Evolutionary conservation across 2,888 invertebrate species (phyloP), one percentile per base, ranked within the genome.

Genomic region (Hemaris fuciformis): DNA sequence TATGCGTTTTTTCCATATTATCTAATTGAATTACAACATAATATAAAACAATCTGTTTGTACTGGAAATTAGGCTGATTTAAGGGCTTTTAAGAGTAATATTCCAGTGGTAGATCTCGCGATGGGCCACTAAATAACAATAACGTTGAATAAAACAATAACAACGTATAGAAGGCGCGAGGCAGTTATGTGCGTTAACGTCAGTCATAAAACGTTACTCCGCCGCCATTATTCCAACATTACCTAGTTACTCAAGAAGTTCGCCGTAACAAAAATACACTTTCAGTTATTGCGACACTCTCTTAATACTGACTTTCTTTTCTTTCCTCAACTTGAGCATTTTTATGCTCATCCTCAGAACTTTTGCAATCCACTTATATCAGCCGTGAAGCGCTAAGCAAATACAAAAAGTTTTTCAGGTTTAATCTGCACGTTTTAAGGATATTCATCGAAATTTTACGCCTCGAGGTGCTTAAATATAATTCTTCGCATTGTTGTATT

Each of bases 361-460:
- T 91, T 92, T 92, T 83, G 90, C 91, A 92, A 92, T 92, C 88
- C 91, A 91, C 91, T 92, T 91, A 91, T 89, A 90, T 91, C 91
- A 90, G 84, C 88, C 85, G 87, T 88, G 89, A 88, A 88, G 86
- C 85, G 87, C 84, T 87, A 89, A 89, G 88, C 87, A 91, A 91
- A 92, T 87, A 91, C 88, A 90, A 90, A 92, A 92, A 91, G 79
- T 91, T 91, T 80, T 81, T 81, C 83, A 81, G 86, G 86, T 89
- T 90, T 91, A 91, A 92, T 91, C 90, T 89, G 77, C 84, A 80
- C 84, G 81, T 86, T 89, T 88, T 89, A 86, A 87, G 87, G 85
- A 83, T 89, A 89, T 89, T 85, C 88, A 91, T 89, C 88, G 90
- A 87, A 89, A 89, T 87, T 87, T 88, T 81, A 77, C 84, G 77